phyloP scores from a whole-genome alignment of 2,888 invertebrate species.

The Pandemis corylana region DNA sequence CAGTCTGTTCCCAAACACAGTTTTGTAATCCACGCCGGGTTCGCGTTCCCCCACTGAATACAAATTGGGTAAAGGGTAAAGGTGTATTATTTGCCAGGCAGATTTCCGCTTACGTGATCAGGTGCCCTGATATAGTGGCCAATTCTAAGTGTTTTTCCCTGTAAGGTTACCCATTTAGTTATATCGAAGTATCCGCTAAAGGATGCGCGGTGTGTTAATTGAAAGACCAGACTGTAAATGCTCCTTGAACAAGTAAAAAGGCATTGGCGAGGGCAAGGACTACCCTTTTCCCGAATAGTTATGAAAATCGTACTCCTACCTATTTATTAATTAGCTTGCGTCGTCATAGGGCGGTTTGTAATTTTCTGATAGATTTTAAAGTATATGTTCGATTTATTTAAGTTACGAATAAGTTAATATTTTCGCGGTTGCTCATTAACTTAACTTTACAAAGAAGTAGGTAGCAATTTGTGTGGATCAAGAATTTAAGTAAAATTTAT shows the following conservation, averaged over 20 bases:
- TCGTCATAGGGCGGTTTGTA: conserved; percentile 5
- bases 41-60: conserved; percentile 61
- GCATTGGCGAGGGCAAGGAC: conserved; percentile 21
- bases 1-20: conserved; percentile 65
- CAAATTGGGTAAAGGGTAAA: conserved; percentile 70
- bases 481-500: too few species aligned
- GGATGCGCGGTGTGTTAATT: conserved; percentile 56
- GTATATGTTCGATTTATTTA: background rate
- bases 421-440: background rate
- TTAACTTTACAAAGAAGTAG: background rate
- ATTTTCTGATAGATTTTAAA: conserved; percentile 19
- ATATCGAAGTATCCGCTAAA: conserved; percentile 42
- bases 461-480: too few species aligned
- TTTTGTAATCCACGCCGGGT: conserved; percentile 68
- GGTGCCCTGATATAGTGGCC: conserved; percentile 59
- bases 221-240: conserved; percentile 47
- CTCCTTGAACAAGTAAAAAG: conserved; percentile 18
- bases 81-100: conserved; percentile 76
- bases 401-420: too few species aligned
- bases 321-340: conserved; percentile 31
- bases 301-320: conserved; percentile 23
- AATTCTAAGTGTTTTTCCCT: conserved; percentile 68
- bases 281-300: conserved; percentile 27
- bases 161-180: conserved; percentile 46
- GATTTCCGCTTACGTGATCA: conserved; percentile 71